Percentiles rank a stretch among this genome's conserved stretches.
These are phyloP conservation scores for Mallotus villosus DNA, from an alignment of 2,797 vertebrate species.

Conservation along the genomic window DNA sequence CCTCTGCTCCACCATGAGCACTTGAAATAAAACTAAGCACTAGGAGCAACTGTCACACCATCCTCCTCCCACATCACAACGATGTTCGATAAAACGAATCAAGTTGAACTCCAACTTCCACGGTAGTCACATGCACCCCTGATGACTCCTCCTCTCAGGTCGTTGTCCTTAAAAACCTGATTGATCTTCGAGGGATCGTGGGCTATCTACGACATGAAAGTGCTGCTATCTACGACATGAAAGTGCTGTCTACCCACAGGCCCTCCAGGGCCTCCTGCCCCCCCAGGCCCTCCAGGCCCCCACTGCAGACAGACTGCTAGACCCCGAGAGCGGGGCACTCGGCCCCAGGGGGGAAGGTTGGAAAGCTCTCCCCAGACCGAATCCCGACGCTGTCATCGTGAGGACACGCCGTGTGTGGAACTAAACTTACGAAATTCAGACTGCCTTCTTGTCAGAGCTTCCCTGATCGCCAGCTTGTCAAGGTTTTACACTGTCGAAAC, in stretches of 20 bases:
- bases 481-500: slow-evolving; percentile 3
- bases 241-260: not conserved
- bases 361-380: not conserved
- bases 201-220: not conserved
- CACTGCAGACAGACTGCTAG: not conserved
- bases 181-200: not conserved
- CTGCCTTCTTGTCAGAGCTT: not conserved
- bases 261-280: not conserved
- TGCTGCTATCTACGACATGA: not conserved
- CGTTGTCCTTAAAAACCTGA: not conserved
- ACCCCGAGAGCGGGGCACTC: not conserved
- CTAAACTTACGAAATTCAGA: slow-evolving; percentile 7
- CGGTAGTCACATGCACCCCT: not conserved
- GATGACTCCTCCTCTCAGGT: no score
- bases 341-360: not conserved
- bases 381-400: slow-evolving; percentile 6
- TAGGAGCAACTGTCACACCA: not conserved
- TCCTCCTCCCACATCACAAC: not conserved
- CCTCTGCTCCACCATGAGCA: not conserved
- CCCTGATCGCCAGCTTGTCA: slow-evolving; percentile 10
- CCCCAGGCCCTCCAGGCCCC: not conserved
- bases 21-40: not conserved
- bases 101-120: not conserved
- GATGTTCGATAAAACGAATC: not conserved
- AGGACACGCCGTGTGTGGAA: slow-evolving; percentile 9